phyloP scores from a whole-genome alignment of 37 sponge, comb jelly and placozoan species.

The Mnemiopsis leidyi region DNA sequence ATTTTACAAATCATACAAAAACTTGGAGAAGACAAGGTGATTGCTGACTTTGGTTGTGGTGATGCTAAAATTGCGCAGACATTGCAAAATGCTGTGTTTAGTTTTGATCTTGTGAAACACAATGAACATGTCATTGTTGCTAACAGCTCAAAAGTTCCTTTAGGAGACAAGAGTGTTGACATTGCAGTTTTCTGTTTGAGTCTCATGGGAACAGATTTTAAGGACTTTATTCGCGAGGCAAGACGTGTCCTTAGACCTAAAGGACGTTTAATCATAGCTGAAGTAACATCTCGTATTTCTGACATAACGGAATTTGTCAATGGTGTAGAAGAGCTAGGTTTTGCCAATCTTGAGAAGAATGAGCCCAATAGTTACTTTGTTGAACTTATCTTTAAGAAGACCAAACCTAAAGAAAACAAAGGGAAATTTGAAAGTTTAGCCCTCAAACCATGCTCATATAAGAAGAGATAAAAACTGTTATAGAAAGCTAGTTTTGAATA shows the following conservation, averaged over 20 bases:
- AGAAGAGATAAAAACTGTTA: conserved; percentile 72
- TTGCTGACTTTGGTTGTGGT: conserved; percentile 98
- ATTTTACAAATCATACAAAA: conserved; percentile 72
- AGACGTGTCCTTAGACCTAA: conserved; percentile 71
- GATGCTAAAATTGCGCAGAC: conserved; percentile 79
- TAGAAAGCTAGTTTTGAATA: too few species aligned
- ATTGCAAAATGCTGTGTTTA: conserved; percentile 77
- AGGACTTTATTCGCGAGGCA: conserved; percentile 87
- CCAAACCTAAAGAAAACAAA: conserved; percentile 38
- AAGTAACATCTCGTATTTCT: conserved; percentile 78
- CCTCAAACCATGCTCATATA: conserved; percentile 93
- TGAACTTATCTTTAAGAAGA: neutral
- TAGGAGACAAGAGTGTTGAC: conserved; percentile 73
- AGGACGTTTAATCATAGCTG: conserved; percentile 81
- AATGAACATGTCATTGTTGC: conserved; percentile 77
- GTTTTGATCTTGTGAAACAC: conserved; percentile 87
- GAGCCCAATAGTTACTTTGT: conserved; percentile 51
- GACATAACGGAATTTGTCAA: conserved; percentile 72
- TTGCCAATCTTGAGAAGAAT: conserved; percentile 71
- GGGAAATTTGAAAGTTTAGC: conserved; percentile 64
- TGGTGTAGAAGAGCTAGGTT: conserved; percentile 73
- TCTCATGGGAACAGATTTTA: conserved; percentile 92
- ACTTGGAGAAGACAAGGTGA: neutral
- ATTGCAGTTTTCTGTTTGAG: conserved; percentile 91
- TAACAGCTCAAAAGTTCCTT: conserved; percentile 67